Evolutionary conservation across 2,888 invertebrate species (phyloP), one percentile per base, ranked within the genome.

Genomic region (Spodoptera exigua): DNA sequence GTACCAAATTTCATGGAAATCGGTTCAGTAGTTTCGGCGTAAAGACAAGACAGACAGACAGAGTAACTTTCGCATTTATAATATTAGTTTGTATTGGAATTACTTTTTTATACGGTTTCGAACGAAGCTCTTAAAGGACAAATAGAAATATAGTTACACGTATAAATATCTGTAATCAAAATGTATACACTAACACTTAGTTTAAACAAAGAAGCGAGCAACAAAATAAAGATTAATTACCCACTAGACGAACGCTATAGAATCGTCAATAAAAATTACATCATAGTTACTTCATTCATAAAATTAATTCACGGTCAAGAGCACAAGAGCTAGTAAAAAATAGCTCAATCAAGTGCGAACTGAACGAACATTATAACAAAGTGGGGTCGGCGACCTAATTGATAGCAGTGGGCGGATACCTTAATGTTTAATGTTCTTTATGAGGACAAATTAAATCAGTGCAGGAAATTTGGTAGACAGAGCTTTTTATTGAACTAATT

Each of bases 401-500:
- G n/a, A 51, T 47, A 7, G 10, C 21, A 62, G 72, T 75, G 52
- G 67, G 55, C 59, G 57, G 40, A 7, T 2, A 16, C 10, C 60
- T 62, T 70, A 66, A 75, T 62, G 45, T 57, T 51, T 54, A 66
- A 59, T 57, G 52, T 13, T 27, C 13, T 51, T 44, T 52, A 32
- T 55, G 54, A 60, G 53, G 21, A 41, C 13, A 47, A 51, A 54
- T 72, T 61, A 60, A 58, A 62, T 60, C 59, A 17, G 4, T 10
- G 10, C 57, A 46, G 67, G 76, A 71, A 49, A 62, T 67, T 60
- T 27, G 17, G 35, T 52, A 66, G 60, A 59, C 53, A 5, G 46
- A 16, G 5, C 27, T 14, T 14, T 7, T 37, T n/a, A 17, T 32
- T 3, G 27, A 7, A 27, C 11, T n/a, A 32, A 4, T 35, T 36